Base-by-base conservation (phyloP, 2,888 invertebrate genomes). In the Drosophila multiciliata region DNA sequence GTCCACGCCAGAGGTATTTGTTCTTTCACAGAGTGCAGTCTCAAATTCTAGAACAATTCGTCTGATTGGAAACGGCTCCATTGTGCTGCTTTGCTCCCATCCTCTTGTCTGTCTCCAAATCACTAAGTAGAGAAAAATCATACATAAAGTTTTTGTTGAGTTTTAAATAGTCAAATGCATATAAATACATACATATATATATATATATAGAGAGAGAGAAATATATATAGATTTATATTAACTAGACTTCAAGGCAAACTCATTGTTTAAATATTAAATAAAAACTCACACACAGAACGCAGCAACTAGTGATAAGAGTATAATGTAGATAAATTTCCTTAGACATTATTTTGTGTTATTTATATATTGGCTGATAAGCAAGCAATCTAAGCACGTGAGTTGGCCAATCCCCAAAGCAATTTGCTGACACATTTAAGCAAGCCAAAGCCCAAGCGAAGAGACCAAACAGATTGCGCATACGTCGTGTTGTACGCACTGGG, bases 301-400 rank as follows among this genome's bases (percentile, higher is more conserved):
- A 54, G n/a, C 38, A 57, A 48, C 38, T 68, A 23, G n/a, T 62
- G 79, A 78, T 75, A 78, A 70, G 70, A 57, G 57, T 23, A 54
- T n/a, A 17, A 45, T 55, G 32, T 26, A 74, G 62, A 68, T 62
- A 60, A 59, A 63, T 64, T 64, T 52, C 55, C 55, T 52, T 60
- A 35, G 73, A 32, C 54, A 55, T 45, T 32, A 40, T 54, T 59
- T 20, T 53, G 53, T 62, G 45, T 9, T 32, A 20, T 48, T 67
- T 53, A 33, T 42, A 29, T 29, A 26, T 52, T 23, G 35, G 8
- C n/a, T 57, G 78, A 78, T 78, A 78, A 68, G 68, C 15, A 45
- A 23, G 61, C 26, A n/a, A 11, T 23, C 29, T 49, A 55, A 69
- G 70, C 78, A 84, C 86, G 86, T 76, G 88, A 85, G 81, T 33